Evolutionary conservation across 2,888 invertebrate species (phyloP).

Genomic region (Tenthredo notha): DNA sequence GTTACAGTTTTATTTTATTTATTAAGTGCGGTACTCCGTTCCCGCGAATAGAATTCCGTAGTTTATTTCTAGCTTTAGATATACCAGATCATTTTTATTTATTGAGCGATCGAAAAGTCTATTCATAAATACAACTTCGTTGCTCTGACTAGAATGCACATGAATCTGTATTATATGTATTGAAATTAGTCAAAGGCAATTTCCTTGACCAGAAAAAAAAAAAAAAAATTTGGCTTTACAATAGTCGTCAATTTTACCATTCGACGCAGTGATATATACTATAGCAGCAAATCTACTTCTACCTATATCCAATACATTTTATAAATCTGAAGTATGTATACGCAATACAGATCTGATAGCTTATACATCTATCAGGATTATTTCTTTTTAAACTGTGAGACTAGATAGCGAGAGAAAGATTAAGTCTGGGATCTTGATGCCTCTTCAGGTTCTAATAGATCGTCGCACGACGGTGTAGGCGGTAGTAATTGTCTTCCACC

Average conservation of each 20-base stretch:
- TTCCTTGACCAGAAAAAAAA: neutral
- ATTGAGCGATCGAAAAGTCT: slow-evolving; percentile 1
- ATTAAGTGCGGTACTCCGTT: slow-evolving; percentile 7
- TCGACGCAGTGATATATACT: slow-evolving; percentile 23
- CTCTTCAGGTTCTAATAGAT: slow-evolving; percentile 75
- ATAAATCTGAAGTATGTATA: slow-evolving; percentile 35
- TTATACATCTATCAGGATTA: neutral
- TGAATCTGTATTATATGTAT: neutral
- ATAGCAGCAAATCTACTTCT: slow-evolving; percentile 24
- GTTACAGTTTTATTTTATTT: slow-evolving; percentile 25
- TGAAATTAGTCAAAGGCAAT: neutral
- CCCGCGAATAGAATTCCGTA: neutral
- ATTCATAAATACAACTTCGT: neutral
- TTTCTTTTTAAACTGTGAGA: neutral
- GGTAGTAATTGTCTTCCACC: slow-evolving; percentile 75
- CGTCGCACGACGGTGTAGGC: slow-evolving; percentile 76
- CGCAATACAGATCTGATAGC: neutral
- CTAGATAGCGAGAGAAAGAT: slow-evolving; percentile 21
- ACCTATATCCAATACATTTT: slow-evolving; percentile 23
- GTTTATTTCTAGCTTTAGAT: neutral
- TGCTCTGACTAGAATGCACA: slow-evolving; percentile 11
- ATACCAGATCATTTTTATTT: neutral
- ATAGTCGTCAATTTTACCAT: neutral
- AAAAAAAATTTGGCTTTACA: neutral
- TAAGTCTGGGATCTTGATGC: slow-evolving; percentile 72